Conservation (phyloP, 2,888 invertebrate species). For the Carabus problematicus region DNA sequence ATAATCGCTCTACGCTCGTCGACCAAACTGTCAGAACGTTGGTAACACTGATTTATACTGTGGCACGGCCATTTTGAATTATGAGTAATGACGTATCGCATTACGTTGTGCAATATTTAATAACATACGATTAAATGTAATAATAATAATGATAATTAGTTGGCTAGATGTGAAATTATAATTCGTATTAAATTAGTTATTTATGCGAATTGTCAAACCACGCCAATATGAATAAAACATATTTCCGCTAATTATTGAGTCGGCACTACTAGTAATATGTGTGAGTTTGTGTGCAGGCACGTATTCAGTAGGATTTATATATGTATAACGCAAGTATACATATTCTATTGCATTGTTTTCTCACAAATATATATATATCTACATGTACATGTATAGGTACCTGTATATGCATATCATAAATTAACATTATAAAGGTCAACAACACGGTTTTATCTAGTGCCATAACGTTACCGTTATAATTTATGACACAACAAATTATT, state of each 20-base stretch:
- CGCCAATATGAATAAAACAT: conserved; percentile 39
- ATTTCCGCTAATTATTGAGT: conserved; percentile 40
- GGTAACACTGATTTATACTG: too few relatives aligned
- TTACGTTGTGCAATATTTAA: conserved; percentile 41
- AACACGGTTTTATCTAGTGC: conserved; percentile 34
- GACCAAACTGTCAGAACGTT: too few relatives aligned
- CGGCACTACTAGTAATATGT: conserved; percentile 1
- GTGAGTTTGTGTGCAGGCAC: background rate
- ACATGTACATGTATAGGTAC: background rate
- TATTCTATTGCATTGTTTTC: too few relatives aligned
- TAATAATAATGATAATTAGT: conserved; percentile 43
- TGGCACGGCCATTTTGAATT: too few relatives aligned
- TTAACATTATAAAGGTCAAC: conserved; percentile 43
- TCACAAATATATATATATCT: conserved; percentile 12
- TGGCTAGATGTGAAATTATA: conserved; percentile 36
- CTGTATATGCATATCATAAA: conserved; percentile 33
- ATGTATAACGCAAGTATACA: too few relatives aligned
- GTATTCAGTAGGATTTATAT: background rate
- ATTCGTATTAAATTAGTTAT: conserved; percentile 40
- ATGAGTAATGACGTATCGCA: conserved; percentile 21
- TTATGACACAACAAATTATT: conserved; percentile 42
- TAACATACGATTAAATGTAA: conserved; percentile 41
- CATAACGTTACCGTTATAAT: conserved; percentile 42
- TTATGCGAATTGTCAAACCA: conserved; percentile 42
- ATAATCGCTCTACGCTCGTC: too few relatives aligned